Evolutionary conservation across 2,113 vertebrate genomes (phyloP).

Genomic region (Vidua chalybeata): DNA sequence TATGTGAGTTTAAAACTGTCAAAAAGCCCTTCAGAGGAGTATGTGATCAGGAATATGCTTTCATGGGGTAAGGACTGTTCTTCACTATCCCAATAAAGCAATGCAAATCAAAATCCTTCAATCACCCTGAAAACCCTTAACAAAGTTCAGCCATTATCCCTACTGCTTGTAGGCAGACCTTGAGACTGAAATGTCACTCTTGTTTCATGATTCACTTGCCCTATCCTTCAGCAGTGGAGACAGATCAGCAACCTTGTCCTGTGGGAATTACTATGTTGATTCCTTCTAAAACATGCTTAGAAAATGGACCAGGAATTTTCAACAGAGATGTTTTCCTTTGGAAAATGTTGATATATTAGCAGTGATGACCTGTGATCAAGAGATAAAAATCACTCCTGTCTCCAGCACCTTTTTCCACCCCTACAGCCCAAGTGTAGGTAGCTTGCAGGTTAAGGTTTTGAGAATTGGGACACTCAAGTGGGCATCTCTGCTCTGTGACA

Average conservation of each 20-base stretch:
- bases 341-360: neutral
- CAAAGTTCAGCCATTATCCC: neutral
- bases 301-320: neutral
- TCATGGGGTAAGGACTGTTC: neutral
- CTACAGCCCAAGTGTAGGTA: neutral
- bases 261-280: neutral
- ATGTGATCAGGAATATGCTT: neutral
- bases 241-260: neutral
- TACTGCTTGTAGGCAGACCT: neutral
- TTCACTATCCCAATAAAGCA: neutral
- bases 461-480: neutral
- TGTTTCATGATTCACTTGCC: neutral
- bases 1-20: neutral
- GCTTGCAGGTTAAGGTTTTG: neutral
- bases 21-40: neutral
- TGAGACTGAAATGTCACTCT: neutral
- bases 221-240: neutral
- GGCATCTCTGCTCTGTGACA: neutral
- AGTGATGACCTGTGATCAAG: neutral
- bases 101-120: neutral
- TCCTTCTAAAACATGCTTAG: neutral
- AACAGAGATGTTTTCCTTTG: neutral
- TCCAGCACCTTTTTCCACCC: neutral
- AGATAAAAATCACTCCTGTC: neutral
- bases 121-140: neutral